These are phyloP conservation scores for Melanerpes aurifrons DNA, from an alignment of 2,113 vertebrate species.

Conservation along the genomic window DNA sequence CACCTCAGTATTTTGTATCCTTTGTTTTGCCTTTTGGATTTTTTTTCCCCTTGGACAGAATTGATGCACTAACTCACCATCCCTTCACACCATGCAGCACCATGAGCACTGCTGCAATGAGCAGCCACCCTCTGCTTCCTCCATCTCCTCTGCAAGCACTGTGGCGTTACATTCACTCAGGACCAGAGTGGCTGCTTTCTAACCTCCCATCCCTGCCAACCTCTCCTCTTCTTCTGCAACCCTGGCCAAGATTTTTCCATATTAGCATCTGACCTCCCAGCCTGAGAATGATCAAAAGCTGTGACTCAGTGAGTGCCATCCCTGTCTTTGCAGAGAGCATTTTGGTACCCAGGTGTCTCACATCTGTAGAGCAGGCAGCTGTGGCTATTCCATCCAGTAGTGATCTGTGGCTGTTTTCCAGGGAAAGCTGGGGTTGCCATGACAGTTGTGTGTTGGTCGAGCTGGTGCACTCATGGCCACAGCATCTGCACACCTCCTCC, in stretches of 20 bases:
- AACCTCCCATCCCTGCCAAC: accelerated
- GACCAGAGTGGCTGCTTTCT: background rate
- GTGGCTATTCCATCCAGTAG: background rate
- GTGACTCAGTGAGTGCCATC: accelerated
- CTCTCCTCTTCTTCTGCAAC: background rate
- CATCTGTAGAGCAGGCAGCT: background rate
- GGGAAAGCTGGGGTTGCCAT: constrained; percentile 36
- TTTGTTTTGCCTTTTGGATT: background rate
- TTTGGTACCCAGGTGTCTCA: background rate
- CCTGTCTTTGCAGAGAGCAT: background rate
- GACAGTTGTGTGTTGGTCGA: background rate
- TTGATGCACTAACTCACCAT: accelerated
- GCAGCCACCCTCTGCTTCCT: background rate
- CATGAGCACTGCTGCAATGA: background rate
- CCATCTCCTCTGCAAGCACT: accelerated
- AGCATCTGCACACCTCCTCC: background rate
- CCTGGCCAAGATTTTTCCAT: background rate
- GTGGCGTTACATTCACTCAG: background rate
- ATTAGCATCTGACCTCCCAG: background rate
- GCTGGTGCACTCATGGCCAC: background rate
- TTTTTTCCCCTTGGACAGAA: background rate
- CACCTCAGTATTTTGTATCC: background rate
- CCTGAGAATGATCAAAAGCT: background rate
- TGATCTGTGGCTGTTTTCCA: background rate
- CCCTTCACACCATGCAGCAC: accelerated